phyloP scores from a whole-genome alignment of 1,140 invertebrate species.

The Dermatophagoides farinae region DNA sequence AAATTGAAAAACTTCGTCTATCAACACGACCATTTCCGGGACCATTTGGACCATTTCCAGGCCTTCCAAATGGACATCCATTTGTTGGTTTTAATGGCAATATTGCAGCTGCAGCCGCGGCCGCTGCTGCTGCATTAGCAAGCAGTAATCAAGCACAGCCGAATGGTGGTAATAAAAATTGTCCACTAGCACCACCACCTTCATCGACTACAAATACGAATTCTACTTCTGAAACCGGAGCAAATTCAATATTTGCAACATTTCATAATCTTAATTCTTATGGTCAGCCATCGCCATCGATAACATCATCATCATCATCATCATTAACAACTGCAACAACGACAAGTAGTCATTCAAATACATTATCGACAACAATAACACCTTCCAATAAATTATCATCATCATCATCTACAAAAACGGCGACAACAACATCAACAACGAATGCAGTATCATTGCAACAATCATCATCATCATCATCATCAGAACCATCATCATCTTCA shows the following conservation, averaged over 20 bases:
- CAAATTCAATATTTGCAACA: not conserved
- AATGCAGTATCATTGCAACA: not conserved
- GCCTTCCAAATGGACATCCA: not conserved
- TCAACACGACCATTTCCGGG: slow-evolving; percentile 12
- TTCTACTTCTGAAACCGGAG: not conserved
- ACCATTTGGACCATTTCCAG: slow-evolving; percentile 2
- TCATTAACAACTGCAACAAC: not conserved
- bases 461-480: not conserved
- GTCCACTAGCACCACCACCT: not conserved
- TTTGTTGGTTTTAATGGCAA: slow-evolving; percentile 1
- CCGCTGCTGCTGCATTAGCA: not conserved
- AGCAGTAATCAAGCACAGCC: not conserved
- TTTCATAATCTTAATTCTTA: not conserved
- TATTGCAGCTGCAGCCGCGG: slow-evolving; percentile 1
- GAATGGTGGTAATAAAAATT: not conserved
- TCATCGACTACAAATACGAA: not conserved
- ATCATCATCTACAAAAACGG: not conserved
- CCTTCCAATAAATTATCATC: not conserved
- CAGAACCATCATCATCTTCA: not conserved
- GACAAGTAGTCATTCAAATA: not conserved
- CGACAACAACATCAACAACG: not conserved
- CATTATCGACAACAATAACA: not conserved
- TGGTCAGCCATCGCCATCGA: not conserved
- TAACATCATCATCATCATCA: not conserved
- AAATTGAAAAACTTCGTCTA: slow-evolving; percentile 30